Conservation (phyloP, 1,140 invertebrate species). For the Drosophila lacertosa region DNA sequence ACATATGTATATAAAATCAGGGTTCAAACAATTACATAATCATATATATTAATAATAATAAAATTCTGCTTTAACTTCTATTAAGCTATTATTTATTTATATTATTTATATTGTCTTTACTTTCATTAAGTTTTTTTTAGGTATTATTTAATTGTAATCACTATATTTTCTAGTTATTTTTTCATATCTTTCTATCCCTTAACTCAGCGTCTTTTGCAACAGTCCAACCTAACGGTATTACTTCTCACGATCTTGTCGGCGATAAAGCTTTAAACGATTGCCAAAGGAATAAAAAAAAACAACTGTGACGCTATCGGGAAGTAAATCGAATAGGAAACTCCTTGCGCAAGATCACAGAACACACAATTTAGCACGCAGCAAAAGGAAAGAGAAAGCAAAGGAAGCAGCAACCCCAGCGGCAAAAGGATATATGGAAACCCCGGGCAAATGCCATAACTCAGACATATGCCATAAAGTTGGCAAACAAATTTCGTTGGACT, state of each 20-base stretch:
- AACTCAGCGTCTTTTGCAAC: neutral
- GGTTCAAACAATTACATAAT: no score
- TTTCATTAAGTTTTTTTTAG: no score
- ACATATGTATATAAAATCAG: no score
- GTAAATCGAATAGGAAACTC: conserved; percentile 42
- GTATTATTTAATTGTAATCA: no score
- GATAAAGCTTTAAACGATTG: conserved; percentile 67
- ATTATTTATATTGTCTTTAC: no score
- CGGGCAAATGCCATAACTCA: conserved; percentile 62
- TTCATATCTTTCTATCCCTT: neutral
- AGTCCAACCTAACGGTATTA: conserved; percentile 23
- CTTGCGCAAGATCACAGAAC: conserved; percentile 51
- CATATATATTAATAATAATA: no score
- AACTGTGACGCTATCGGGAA: conserved; percentile 51
- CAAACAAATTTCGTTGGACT: conserved; percentile 61
- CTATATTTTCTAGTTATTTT: no score
- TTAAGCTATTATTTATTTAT: no score
- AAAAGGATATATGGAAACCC: conserved; percentile 49
- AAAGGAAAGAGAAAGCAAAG: conserved; percentile 29
- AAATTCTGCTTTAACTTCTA: no score
- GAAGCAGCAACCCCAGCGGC: conserved; percentile 35
- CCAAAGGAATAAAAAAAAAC: conserved; percentile 48
- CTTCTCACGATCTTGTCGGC: conserved; percentile 65
- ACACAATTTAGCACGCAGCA: conserved; percentile 74
- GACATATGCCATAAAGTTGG: conserved; percentile 70